Percentiles rank a stretch among this genome's conserved stretches.
These are phyloP conservation scores for Mycalesis mineus DNA, from an alignment of 2,888 invertebrate species.

Conservation along the genomic window DNA sequence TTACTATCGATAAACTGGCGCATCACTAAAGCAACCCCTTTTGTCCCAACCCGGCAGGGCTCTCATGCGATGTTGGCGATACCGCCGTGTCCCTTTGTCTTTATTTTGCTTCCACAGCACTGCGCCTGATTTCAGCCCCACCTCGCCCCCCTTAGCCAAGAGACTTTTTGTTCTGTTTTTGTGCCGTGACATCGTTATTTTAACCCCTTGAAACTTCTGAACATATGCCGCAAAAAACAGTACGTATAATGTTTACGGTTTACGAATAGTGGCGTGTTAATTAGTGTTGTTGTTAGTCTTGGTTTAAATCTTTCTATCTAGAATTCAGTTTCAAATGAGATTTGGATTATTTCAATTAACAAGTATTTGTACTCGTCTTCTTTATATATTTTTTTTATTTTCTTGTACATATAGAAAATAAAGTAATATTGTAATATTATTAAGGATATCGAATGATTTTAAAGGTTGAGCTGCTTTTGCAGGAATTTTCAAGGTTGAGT, in stretches of 20 bases:
- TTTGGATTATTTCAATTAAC: too few relatives aligned
- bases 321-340: too few relatives aligned
- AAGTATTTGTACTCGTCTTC: too few relatives aligned
- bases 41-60: conserved; percentile 27
- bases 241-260: conserved; percentile 10
- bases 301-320: too few relatives aligned
- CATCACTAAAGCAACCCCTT: conserved; percentile 23
- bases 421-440: too few relatives aligned
- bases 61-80: conserved; percentile 35
- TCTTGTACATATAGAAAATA: too few relatives aligned
- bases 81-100: conserved; percentile 34
- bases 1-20: conserved; percentile 4
- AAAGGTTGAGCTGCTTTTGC: too few relatives aligned
- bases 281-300: neutral
- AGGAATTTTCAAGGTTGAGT: too few relatives aligned
- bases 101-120: conserved; percentile 33
- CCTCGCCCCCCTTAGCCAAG: conserved; percentile 16
- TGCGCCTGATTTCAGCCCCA: conserved; percentile 30
- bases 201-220: conserved; percentile 28
- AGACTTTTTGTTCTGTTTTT: conserved; percentile 29
- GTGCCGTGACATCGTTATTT: conserved; percentile 31
- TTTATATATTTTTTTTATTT: too few relatives aligned
- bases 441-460: too few relatives aligned
- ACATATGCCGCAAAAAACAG: conserved; percentile 4
- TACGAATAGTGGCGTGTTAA: neutral